Percentiles rank a stretch among this genome's conserved stretches.
These are phyloP conservation scores for Cyclophora albipunctata DNA, from an alignment of 2,888 invertebrate genomes.

Conservation along the genomic window DNA sequence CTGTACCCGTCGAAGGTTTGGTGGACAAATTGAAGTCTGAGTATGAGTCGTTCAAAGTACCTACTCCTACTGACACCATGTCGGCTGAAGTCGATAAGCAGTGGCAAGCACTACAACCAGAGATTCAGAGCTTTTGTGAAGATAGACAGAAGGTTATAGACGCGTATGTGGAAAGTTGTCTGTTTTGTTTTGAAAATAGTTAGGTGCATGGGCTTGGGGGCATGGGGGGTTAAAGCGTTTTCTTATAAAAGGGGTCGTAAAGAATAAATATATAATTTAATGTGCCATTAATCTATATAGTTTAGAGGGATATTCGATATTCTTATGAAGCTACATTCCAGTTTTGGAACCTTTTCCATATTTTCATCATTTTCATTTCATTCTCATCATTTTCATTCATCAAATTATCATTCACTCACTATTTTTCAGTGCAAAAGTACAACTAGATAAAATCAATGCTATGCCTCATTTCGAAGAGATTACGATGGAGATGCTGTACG, in stretches of 20 bases:
- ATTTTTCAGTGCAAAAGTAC: slow-evolving; percentile 36
- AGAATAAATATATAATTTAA: no score
- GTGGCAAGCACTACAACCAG: slow-evolving; percentile 40
- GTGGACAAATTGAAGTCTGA: slow-evolving; percentile 48
- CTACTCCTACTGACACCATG: slow-evolving; percentile 46
- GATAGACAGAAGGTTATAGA: slow-evolving; percentile 39
- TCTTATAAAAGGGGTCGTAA: no score
- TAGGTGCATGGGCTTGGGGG: no score
- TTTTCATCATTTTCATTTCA: no score
- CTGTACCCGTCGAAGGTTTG: slow-evolving; percentile 40
- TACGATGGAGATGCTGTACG: slow-evolving; percentile 51
- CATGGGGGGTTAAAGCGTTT: no score
- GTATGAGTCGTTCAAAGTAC: slow-evolving; percentile 41
- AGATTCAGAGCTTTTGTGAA: slow-evolving; percentile 40
- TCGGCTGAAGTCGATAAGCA: slow-evolving; percentile 46
- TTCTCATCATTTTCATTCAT: no score
- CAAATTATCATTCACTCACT: no score
- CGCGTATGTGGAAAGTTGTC: slow-evolving; percentile 24
- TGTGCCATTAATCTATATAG: no score
- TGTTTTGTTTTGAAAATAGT: background rate
- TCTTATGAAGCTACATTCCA: no score
- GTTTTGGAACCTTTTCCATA: no score
- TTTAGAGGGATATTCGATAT: no score
- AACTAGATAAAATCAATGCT: slow-evolving; percentile 39
- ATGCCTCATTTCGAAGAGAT: slow-evolving; percentile 52